Evolutionary conservation across 2,888 invertebrate species (phyloP).

Genomic region (Caenorhabditis sulstoni): DNA sequence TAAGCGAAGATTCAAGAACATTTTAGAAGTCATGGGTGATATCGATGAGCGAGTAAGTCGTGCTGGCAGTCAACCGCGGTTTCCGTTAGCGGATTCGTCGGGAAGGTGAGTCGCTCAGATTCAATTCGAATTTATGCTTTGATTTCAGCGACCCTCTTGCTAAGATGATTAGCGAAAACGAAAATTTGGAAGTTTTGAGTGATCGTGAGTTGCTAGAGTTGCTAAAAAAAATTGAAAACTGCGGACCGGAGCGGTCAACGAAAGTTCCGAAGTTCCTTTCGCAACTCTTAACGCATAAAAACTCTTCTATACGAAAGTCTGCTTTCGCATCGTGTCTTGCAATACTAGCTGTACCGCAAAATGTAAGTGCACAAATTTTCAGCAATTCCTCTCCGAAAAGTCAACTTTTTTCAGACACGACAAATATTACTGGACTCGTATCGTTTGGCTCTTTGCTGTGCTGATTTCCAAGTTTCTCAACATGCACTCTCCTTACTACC

Average conservation of each 20-base stretch:
- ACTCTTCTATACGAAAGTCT: conserved; percentile 23
- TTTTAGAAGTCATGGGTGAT: too few species aligned
- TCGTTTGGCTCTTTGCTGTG: conserved; percentile 36
- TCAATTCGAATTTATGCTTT: neutral
- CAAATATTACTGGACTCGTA: conserved; percentile 46
- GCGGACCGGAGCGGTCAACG: conserved; percentile 14
- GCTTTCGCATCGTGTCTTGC: conserved; percentile 29
- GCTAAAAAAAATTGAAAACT: conserved; percentile 37
- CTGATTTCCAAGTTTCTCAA: conserved; percentile 37
- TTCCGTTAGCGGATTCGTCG: neutral
- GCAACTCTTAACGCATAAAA: conserved; percentile 25
- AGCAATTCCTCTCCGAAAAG: neutral
- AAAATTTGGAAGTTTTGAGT: conserved; percentile 1
- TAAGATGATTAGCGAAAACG: conserved; percentile 38
- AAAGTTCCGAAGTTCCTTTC: conserved; percentile 48
- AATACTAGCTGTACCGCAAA: conserved; percentile 24
- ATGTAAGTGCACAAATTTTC: conserved; percentile 46
- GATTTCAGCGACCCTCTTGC: conserved; percentile 39
- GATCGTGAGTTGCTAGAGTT: conserved; percentile 45
- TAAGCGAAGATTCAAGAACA: too few species aligned
- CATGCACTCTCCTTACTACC: conserved; percentile 33
- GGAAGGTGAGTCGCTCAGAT: neutral
- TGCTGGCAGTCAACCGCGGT: conserved; percentile 18
- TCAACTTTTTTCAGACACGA: conserved; percentile 29
- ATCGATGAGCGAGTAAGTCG: conserved; percentile 36